These are phyloP conservation scores for Anticlea derivata DNA, from an alignment of 2,888 invertebrate species.

Conservation along the genomic window DNA sequence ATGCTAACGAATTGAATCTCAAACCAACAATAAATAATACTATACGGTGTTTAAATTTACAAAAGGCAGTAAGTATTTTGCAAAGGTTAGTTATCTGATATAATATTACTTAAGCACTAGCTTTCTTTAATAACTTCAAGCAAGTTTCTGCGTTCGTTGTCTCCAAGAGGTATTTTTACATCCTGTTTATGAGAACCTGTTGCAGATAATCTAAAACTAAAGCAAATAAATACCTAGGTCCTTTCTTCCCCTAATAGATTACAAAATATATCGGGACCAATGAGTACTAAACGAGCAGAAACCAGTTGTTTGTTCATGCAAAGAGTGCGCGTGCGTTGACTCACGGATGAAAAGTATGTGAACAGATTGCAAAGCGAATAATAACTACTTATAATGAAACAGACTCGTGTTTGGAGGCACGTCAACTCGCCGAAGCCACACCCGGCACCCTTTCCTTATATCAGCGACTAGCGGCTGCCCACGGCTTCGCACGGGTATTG, in stretches of 20 bases:
- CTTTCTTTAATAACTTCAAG: constrained; percentile 1
- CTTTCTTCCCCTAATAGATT: too few species aligned
- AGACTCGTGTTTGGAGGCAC: constrained; percentile 47
- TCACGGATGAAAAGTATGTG: constrained; percentile 32
- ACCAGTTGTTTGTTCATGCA: constrained; percentile 16
- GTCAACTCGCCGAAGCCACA: constrained; percentile 48
- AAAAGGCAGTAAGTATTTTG: too few species aligned
- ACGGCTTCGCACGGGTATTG: too few species aligned
- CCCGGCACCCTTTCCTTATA: constrained; percentile 17
- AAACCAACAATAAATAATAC: too few species aligned
- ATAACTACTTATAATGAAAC: not conserved
- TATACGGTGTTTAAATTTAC: too few species aligned
- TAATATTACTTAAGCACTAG: not conserved
- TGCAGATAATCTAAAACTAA: too few species aligned
- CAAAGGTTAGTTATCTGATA: too few species aligned
- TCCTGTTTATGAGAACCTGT: not conserved
- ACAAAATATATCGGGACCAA: constrained; percentile 12
- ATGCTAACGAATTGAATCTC: too few species aligned
- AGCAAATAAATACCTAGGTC: too few species aligned
- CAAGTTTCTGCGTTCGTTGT: constrained; percentile 12
- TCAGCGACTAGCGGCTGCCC: too few species aligned
- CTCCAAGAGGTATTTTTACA: not conserved
- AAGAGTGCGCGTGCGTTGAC: constrained; percentile 38
- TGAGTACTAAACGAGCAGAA: constrained; percentile 12
- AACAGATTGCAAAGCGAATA: constrained; percentile 26